Conservation (phyloP, 2,888 invertebrate species). For the Tipula helvola region DNA sequence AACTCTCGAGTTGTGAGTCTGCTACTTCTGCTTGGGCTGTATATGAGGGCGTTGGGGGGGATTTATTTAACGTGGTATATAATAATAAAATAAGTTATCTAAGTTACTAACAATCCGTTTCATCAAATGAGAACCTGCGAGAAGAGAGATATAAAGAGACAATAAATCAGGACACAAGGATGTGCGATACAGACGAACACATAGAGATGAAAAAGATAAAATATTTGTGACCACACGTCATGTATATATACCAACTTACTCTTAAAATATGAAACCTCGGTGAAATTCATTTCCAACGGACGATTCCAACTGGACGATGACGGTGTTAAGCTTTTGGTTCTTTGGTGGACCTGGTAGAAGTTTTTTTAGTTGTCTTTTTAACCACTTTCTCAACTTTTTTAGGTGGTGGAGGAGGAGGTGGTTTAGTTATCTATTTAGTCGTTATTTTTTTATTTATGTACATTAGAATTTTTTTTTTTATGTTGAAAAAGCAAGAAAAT, state of each 20-base stretch:
- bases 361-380: slow-evolving; percentile 14
- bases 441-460: background rate
- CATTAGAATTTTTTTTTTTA: background rate
- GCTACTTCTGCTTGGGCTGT: background rate
- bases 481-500: slow-evolving; percentile 7
- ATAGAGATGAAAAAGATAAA: background rate
- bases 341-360: slow-evolving; percentile 43
- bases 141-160: background rate
- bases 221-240: background rate
- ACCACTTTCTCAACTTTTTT: background rate
- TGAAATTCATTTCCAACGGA: slow-evolving; percentile 29
- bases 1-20: background rate
- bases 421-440: slow-evolving; percentile 5
- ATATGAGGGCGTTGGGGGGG: background rate
- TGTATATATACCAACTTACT: slow-evolving; percentile 32
- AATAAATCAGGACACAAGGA: background rate
- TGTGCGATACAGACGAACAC: background rate
- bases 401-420: background rate
- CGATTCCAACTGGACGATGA: slow-evolving; percentile 43
- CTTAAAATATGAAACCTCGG: slow-evolving; percentile 43
- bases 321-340: slow-evolving; percentile 64
- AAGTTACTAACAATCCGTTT: background rate
- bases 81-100: background rate
- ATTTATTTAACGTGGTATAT: background rate
- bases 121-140: slow-evolving; percentile 6